phyloP scores from a whole-genome alignment of 92 coral and sea anemone species.

The Phenganax stokvisi region DNA sequence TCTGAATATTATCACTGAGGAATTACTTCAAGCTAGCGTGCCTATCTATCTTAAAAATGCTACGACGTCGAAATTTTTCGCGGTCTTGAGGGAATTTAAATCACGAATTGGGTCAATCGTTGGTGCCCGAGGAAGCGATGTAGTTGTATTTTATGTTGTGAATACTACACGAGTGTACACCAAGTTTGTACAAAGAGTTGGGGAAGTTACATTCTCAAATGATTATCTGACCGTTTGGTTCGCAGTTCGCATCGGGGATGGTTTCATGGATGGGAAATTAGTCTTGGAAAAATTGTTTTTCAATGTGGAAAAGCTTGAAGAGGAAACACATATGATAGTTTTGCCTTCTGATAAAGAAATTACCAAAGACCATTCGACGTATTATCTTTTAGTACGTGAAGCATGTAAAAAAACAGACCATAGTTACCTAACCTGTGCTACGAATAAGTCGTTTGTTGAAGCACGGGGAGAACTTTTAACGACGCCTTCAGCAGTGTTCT shows the following conservation, averaged over 20 bases:
- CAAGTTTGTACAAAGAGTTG: background rate
- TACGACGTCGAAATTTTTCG: slow-evolving; percentile 59
- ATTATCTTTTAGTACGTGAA: slow-evolving; percentile 56
- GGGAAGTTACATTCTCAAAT: background rate
- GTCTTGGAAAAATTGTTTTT: slow-evolving; percentile 25
- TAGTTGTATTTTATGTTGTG: slow-evolving; percentile 71
- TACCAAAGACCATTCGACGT: slow-evolving; percentile 2
- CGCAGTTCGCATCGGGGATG: slow-evolving; percentile 55
- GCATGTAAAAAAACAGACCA: slow-evolving; percentile 29
- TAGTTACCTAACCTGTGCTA: slow-evolving; percentile 52
- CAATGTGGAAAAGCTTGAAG: background rate
- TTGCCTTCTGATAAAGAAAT: slow-evolving; percentile 36
- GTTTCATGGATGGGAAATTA: slow-evolving; percentile 16
- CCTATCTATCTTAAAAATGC: slow-evolving; percentile 62
- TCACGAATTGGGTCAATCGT: slow-evolving; percentile 48
- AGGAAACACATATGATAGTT: slow-evolving; percentile 19
- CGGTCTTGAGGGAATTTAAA: slow-evolving; percentile 32
- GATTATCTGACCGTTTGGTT: slow-evolving; percentile 64
- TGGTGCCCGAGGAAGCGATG: slow-evolving; percentile 53
- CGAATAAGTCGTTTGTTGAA: slow-evolving; percentile 50
- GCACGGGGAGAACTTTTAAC: slow-evolving; percentile 44
- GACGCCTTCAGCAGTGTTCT: slow-evolving; percentile 73
- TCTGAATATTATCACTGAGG: slow-evolving; percentile 68
- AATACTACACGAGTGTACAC: background rate
- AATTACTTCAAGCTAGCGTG: slow-evolving; percentile 66